Evolutionary conservation across 1,140 invertebrate genomes (phyloP).

Genomic region (Triops longicaudatus): DNA sequence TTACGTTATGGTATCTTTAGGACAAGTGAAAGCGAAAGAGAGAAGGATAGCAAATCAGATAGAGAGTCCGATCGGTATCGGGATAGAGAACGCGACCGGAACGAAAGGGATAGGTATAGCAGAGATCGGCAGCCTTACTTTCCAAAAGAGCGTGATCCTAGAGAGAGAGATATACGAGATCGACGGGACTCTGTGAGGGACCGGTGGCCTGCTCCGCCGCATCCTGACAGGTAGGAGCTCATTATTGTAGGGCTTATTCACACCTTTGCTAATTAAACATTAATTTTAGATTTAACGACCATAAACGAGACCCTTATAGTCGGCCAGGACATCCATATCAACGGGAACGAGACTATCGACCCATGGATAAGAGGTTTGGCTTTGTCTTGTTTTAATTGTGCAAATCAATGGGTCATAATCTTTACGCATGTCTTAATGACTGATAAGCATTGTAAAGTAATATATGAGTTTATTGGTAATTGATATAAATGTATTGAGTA

Average conservation of each 20-base stretch:
- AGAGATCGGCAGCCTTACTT: neutral
- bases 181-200: neutral
- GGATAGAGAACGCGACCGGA: constrained; percentile 17
- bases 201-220: neutral
- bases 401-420: no score
- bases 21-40: constrained; percentile 32
- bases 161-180: neutral
- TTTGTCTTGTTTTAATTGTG: no score
- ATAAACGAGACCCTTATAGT: constrained; percentile 25
- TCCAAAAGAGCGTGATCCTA: neutral
- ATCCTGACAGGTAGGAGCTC: neutral
- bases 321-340: constrained; percentile 30
- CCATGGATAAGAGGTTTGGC: constrained; percentile 36
- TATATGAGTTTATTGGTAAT: no score
- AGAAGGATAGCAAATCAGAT: constrained; percentile 35
- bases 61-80: constrained; percentile 40
- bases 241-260: no score
- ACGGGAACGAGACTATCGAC: constrained; percentile 32
- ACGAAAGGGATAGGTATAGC: neutral
- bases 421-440: no score
- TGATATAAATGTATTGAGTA: no score
- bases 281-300: neutral
- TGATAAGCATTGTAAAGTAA: no score
- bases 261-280: constrained; percentile 13
- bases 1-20: constrained; percentile 33